Evolutionary conservation across 2,113 vertebrate genomes (phyloP), one percentile per base, ranked within the genome.

Genomic region (Pagrus major): DNA sequence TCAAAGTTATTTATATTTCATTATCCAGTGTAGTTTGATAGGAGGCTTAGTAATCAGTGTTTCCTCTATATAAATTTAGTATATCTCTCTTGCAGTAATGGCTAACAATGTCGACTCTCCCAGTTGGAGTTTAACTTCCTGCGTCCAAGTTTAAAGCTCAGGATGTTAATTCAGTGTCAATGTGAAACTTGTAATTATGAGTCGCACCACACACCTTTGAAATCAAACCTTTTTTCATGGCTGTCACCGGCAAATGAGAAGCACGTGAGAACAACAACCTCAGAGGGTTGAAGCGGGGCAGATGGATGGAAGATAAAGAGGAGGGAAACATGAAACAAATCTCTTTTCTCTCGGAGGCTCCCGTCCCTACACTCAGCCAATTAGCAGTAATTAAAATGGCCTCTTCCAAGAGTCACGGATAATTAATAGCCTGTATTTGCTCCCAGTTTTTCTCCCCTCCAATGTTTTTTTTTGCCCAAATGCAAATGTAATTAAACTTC

Each of bases 371-470:
- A 66, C 78, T 88, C 72, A 60, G 76, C 78, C 76, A 92, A 83
- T 92, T 90, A 88, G 51, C 75, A 33, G 55, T 77, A 61, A 90
- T 92, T 85, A 83, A 81, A 89, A 81, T 51, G 27, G 72, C 76
- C 59, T 84, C 66, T 71, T 78, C 76, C 71, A 68, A 39, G 72
- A 86, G 80, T 76, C 74, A 81, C 68, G 58, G n/a, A 64, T 89
- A 78, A 86, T 89, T 78, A 86, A 91, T 89, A 59, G 74, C 76
- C 72, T 86, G 68, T 11, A 21, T 64, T 16, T 37, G 63, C 73
- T 55, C 61, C 65, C 63, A 78, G 8, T 71, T 81, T 71, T 42
- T 68, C 23, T 29, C 44, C 52, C 52, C 31, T 44, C 11, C 15
- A n/a, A 2, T 78, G 47, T 76, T 11, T 52, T 73, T 75, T 41